Evolutionary conservation across 2,888 invertebrate genomes (phyloP).

Genomic region (Pogonocherus hispidulus): DNA sequence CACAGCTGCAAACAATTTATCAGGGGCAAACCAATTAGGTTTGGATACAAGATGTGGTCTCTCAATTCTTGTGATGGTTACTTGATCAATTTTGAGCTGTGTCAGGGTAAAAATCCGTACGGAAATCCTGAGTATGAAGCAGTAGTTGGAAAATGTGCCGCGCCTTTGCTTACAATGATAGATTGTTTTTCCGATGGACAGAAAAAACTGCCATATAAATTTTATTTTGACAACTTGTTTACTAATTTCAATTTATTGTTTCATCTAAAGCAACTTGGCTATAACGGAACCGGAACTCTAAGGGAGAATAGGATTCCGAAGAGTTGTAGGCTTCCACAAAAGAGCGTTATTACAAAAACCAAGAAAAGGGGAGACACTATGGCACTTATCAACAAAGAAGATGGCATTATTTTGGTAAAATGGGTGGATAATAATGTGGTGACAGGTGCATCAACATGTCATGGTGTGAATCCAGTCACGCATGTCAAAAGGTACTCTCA

Average conservation of each 20-base stretch:
- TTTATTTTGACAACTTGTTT: slow-evolving; percentile 54
- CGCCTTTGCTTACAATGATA: slow-evolving; percentile 38
- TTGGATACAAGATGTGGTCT: no score
- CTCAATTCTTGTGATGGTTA: no score
- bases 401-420: background rate
- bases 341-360: slow-evolving; percentile 14
- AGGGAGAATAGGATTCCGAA: slow-evolving; percentile 51
- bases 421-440: slow-evolving; percentile 4
- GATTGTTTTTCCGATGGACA: slow-evolving; percentile 47
- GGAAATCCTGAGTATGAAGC: slow-evolving; percentile 48
- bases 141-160: slow-evolving; percentile 52
- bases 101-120: slow-evolving; percentile 52
- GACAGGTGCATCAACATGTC: background rate
- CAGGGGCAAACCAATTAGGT: no score
- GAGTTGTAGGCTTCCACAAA: slow-evolving; percentile 28
- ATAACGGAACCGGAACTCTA: slow-evolving; percentile 53
- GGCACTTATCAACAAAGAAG: background rate
- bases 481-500: background rate
- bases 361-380: background rate
- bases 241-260: slow-evolving; percentile 42
- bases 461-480: background rate
- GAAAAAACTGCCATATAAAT: slow-evolving; percentile 43
- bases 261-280: slow-evolving; percentile 26
- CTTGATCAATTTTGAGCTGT: no score
- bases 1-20: no score